Evolutionary conservation across 2,797 vertebrate genomes (phyloP).

Genomic region (Ctenopoma multispine): DNA sequence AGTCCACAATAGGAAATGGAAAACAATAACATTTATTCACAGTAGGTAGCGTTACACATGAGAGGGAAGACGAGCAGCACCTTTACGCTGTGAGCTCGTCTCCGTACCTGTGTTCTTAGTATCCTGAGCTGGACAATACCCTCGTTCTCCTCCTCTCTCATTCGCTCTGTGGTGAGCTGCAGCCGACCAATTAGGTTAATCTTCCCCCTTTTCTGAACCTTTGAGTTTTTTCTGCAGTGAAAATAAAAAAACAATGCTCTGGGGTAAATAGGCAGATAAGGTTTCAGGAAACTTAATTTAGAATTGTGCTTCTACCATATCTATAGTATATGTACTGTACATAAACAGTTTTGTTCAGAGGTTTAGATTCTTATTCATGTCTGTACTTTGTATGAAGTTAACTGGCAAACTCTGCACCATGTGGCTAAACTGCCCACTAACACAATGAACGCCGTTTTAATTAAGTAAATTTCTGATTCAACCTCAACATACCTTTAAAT

Average conservation of each 20-base stretch:
- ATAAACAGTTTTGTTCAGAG: neutral
- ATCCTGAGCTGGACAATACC: slow-evolving; percentile 98
- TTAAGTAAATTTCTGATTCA: neutral
- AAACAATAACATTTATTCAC: slow-evolving; percentile 22
- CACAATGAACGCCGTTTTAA: neutral
- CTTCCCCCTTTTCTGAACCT: slow-evolving; percentile 98
- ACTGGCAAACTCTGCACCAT: no score
- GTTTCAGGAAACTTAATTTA: no score
- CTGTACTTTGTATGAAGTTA: no score
- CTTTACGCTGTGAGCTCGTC: neutral
- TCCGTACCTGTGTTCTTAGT: slow-evolving; percentile 95
- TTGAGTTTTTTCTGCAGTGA: slow-evolving; percentile 93
- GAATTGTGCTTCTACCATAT: neutral
- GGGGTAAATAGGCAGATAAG: neutral
- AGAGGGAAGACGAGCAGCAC: neutral
- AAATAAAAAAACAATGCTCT: accelerated
- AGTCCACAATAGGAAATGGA: slow-evolving; percentile 21
- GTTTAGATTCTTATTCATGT: neutral
- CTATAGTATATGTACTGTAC: no score
- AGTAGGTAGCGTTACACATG: slow-evolving; percentile 9
- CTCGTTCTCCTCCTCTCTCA: slow-evolving; percentile 99
- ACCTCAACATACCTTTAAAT: neutral
- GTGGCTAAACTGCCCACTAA: neutral
- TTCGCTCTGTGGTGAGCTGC: slow-evolving; percentile 97
- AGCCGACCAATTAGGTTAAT: slow-evolving; percentile 98